phyloP scores from a whole-genome alignment of 2,888 invertebrate species.

The Drosophila demipolita region DNA sequence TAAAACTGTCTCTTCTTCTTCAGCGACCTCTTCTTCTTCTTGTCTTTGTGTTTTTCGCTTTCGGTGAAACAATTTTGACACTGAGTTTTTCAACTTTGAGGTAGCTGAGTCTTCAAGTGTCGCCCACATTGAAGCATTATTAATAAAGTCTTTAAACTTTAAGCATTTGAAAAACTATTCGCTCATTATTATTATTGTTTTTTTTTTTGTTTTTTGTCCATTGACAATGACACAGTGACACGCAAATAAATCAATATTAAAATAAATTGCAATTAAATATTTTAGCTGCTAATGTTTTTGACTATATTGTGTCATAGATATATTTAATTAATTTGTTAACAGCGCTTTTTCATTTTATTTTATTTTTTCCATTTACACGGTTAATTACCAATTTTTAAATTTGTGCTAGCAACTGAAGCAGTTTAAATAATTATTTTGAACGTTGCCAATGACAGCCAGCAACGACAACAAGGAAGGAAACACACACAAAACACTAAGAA shows the following conservation, averaged over 20 bases:
- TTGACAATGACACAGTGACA: slow-evolving; percentile 74
- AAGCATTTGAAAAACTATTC: slow-evolving; percentile 18
- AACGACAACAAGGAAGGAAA: slow-evolving; percentile 33
- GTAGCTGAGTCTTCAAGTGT: slow-evolving; percentile 34
- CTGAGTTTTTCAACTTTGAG: slow-evolving; percentile 43
- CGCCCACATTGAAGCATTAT: slow-evolving; percentile 59
- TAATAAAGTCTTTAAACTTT: slow-evolving; percentile 54
- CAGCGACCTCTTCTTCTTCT: neutral
- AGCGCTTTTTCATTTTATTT: slow-evolving; percentile 35
- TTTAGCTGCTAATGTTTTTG: slow-evolving; percentile 37
- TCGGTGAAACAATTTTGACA: slow-evolving; percentile 62
- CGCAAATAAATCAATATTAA: slow-evolving; percentile 62
- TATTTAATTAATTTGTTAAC: slow-evolving; percentile 22
- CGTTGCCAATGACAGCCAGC: slow-evolving; percentile 65
- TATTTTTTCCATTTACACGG: slow-evolving; percentile 38
- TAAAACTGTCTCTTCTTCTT: slow-evolving; percentile 18
- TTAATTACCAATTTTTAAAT: slow-evolving; percentile 64
- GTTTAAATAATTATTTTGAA: slow-evolving; percentile 52
- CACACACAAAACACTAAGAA: slow-evolving; percentile 25
- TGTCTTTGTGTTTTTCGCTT: slow-evolving; percentile 13
- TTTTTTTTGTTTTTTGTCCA: slow-evolving; percentile 19
- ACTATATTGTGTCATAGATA: slow-evolving; percentile 27
- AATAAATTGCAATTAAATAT: slow-evolving; percentile 65
- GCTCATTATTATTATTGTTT: slow-evolving; percentile 14
- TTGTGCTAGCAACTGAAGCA: slow-evolving; percentile 48